phyloP scores from a whole-genome alignment of 2,888 invertebrate species.

The Drosophila meridiana region DNA sequence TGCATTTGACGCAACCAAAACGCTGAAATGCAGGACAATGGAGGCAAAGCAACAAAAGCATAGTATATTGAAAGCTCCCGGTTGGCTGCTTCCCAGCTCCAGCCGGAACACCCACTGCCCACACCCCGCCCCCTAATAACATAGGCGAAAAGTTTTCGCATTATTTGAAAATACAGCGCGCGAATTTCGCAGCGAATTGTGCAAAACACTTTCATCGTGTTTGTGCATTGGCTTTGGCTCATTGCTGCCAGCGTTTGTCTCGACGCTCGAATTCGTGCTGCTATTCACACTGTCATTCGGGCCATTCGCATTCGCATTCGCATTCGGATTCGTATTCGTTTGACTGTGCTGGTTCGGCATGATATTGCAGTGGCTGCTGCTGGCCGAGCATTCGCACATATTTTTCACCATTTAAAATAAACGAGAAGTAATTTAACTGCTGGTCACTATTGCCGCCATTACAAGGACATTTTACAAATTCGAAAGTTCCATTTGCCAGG shows the following conservation, averaged over 20 bases:
- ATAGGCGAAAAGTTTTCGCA: constrained; percentile 74
- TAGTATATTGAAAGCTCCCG: constrained; percentile 70
- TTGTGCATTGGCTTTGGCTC: constrained; percentile 62
- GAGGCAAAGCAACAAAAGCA: constrained; percentile 69
- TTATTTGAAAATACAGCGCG: constrained; percentile 78
- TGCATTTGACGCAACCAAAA: constrained; percentile 73
- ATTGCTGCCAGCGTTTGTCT: constrained; percentile 43
- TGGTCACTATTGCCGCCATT: constrained; percentile 44
- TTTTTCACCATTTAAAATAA: constrained; percentile 80
- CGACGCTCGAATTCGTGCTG: constrained; percentile 12
- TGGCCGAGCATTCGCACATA: constrained; percentile 71
- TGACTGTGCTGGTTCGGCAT: constrained; percentile 48
- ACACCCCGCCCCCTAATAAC: constrained; percentile 7
- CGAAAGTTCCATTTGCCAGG: constrained; percentile 46
- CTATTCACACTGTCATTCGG: background rate
- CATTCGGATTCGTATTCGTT: constrained; percentile 29
- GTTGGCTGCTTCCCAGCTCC: constrained; percentile 16
- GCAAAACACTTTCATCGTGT: constrained; percentile 71
- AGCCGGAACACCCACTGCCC: background rate
- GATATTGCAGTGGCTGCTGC: constrained; percentile 71
- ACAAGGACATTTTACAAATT: constrained; percentile 46
- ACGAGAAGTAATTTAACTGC: constrained; percentile 80
- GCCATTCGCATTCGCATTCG: constrained; percentile 22
- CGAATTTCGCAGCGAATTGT: constrained; percentile 74
- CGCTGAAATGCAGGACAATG: constrained; percentile 64